Evolutionary conservation across 2,113 vertebrate genomes (phyloP), one percentile per base, ranked within the genome.

Genomic region (Silurus glanis): DNA sequence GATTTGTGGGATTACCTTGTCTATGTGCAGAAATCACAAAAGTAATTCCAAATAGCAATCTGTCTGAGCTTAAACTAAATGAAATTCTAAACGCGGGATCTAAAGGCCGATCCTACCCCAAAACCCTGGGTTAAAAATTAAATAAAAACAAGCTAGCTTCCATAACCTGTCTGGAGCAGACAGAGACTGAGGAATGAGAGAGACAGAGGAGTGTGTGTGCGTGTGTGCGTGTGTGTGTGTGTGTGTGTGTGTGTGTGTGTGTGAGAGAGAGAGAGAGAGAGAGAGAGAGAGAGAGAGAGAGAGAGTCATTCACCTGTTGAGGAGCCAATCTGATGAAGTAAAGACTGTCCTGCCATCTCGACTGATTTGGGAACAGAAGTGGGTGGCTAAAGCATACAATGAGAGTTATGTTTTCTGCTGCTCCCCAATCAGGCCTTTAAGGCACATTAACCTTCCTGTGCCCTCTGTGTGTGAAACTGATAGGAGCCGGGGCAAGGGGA

Each of bases 391-490:
- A 71, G 7, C 53, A 14, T 53, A 37, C 28, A 58, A 59, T n/a
- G 17, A 87, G 66, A 66, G 10, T 80, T 83, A 74, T 80, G 55
- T 16, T 69, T 45, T 72, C 55, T 74, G 76, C 88, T 80, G 88
- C 17, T 86, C 80, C 16, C 80, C 87, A 86, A 86, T 87, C 88
- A 86, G 88, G 55, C 72, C 64, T 81, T 71, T 80, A 56, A 61
- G 19, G 58, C 53, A 67, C 28, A 21, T 53, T 53, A 72, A 69
- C 9, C 81, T 86, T 83, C 62, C 53, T 55, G 82, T 85, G 85
- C 78, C 82, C 75, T 81, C 82, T 74, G 45, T 87, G 87, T 85
- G 86, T 89, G 83, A 62, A 80, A 67, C 85, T 89, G 88, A 89
- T 89, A 89, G 67, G 56, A 66, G 37, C 51, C 23, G 61, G 72